Evolutionary conservation across 1,140 invertebrate species (phyloP).

Genomic region (Camponotus pennsylvanicus): DNA sequence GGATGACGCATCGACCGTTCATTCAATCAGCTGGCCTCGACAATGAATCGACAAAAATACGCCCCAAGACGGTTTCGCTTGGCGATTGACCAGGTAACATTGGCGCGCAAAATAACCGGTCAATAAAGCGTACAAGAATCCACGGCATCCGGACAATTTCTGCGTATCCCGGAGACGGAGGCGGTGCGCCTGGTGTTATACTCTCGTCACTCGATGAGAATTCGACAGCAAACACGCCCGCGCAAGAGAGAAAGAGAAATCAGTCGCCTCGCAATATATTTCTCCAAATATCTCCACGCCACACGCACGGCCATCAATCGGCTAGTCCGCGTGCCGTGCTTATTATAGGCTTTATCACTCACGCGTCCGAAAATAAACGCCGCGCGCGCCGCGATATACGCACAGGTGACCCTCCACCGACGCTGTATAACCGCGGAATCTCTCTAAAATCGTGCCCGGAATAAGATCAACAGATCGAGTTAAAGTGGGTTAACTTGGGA

Average conservation of each 20-base stretch:
- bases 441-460: slow-evolving; percentile 35
- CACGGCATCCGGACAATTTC: slow-evolving; percentile 53
- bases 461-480: slow-evolving; percentile 29
- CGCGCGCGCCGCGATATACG: slow-evolving; percentile 21
- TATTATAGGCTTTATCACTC: slow-evolving; percentile 57
- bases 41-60: slow-evolving; percentile 45
- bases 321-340: slow-evolving; percentile 40
- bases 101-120: slow-evolving; percentile 65
- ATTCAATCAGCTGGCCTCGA: slow-evolving; percentile 22
- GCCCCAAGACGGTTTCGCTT: slow-evolving; percentile 35
- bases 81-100: slow-evolving; percentile 61
- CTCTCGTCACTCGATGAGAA: slow-evolving; percentile 50
- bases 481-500: slow-evolving; percentile 32
- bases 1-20: slow-evolving; percentile 10
- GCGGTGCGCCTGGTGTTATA: background rate
- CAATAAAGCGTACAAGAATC: slow-evolving; percentile 60
- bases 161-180: slow-evolving; percentile 12
- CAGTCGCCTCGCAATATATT: slow-evolving; percentile 5
- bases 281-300: slow-evolving; percentile 15
- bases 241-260: background rate
- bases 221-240: background rate
- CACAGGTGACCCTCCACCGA: slow-evolving; percentile 43
- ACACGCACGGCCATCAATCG: slow-evolving; percentile 35
- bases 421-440: slow-evolving; percentile 8
- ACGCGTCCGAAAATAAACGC: slow-evolving; percentile 43